phyloP scores from a whole-genome alignment of 2,113 vertebrate genomes.

The Scatophagus argus region DNA sequence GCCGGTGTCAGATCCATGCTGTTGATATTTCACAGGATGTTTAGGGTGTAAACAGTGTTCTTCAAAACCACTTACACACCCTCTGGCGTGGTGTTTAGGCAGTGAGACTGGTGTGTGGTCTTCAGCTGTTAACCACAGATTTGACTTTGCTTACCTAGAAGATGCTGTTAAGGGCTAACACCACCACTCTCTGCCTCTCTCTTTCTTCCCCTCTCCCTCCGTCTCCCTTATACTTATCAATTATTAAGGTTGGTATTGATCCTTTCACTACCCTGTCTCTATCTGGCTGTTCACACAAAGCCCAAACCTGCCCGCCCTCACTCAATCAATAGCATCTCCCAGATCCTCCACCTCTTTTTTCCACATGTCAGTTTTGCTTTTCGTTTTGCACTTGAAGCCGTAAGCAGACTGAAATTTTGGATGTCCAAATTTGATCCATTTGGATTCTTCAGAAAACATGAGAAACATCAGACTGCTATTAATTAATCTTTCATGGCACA shows the following conservation, averaged over 20 bases:
- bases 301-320: constrained; percentile 79
- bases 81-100: constrained; percentile 47
- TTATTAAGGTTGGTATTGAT: constrained; percentile 88
- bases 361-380: constrained; percentile 75
- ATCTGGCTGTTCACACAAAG: constrained; percentile 85
- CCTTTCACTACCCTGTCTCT: constrained; percentile 84
- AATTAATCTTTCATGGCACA: constrained; percentile 68
- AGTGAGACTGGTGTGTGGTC: constrained; percentile 66
- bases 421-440: constrained; percentile 54
- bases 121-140: constrained; percentile 82
- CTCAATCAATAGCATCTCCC: constrained; percentile 82
- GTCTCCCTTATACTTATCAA: constrained; percentile 84
- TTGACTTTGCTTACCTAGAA: constrained; percentile 83
- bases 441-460: constrained; percentile 63
- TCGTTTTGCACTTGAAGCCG: constrained; percentile 66
- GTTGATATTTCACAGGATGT: constrained; percentile 63
- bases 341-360: constrained; percentile 61
- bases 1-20: constrained; percentile 38
- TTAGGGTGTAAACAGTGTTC: constrained; percentile 67
- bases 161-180: constrained; percentile 77
- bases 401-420: constrained; percentile 57
- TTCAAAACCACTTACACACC: constrained; percentile 69
- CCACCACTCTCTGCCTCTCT: constrained; percentile 57
- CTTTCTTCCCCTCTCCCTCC: constrained; percentile 58
- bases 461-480: constrained; percentile 49